Base-by-base conservation (phyloP, 37 sponge, comb jelly and placozoan species). In the Spongia lamella region DNA sequence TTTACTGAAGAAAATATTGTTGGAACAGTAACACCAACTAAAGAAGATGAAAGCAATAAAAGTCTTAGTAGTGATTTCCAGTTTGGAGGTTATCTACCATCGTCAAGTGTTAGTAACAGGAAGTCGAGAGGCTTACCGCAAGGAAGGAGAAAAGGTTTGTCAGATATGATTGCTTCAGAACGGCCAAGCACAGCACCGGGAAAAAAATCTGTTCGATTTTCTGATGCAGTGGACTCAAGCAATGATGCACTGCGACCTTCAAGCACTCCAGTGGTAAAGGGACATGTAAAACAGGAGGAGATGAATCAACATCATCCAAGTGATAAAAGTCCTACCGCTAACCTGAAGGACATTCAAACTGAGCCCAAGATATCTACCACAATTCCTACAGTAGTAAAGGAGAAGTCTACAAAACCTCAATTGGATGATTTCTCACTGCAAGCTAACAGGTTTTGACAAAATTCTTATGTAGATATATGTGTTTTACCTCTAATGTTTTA, bases 191-290 rank as follows among this genome's bases (percentile, higher is more conserved):
- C 53, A 32, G 53, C 62, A 59, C 70, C 83, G 14, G 65, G 50
- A 30, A 83, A 89, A 70, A 89, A 83, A 38, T 73, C 84, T 5
- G 89, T 89, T 27, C 63, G 80, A 3, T 89, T 89, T 68, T 26
- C 72, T 61, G 89, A 82, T 9, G 36, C 32, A 3, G 7, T 70
- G 11, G 59, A 56, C 0, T 26, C 53, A 7, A 61, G 29, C 13
- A 38, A 66, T 25, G 39, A 38, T 33, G 68, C 34, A 14, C 33
- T n/a, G 37, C 24, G 51, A 49, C 47, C 47, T 13, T 43, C 47
- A 43, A 43, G 47, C 47, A 43, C 7, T 43, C 47, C 47, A 43
- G 5, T 9, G 7, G 9, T 43, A 9, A 43, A 43, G 47, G 47
- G 47, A 43, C 9, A 9, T 9, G 5, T 43, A 9, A 43, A 43